Percentiles rank a stretch among this genome's conserved stretches.
Conservation (phyloP, 2,113 vertebrate species). For the Sitta europaea region DNA sequence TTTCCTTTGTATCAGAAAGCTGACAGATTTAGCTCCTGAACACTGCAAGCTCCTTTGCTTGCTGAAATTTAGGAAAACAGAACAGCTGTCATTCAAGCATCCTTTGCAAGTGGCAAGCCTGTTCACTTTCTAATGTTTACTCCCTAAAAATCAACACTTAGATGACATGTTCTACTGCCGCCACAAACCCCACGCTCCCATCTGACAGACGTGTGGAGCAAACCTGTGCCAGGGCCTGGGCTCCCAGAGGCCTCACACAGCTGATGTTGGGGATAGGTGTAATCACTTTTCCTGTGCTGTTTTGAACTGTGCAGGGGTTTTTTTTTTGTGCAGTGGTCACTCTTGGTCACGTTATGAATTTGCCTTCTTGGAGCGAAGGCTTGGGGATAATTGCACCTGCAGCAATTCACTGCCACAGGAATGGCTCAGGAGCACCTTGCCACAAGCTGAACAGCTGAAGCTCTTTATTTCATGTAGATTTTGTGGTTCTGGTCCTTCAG, state of each 20-base stretch:
- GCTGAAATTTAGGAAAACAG: conserved; percentile 12
- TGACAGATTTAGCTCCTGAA: conserved; percentile 36
- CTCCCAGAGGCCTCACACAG: neutral
- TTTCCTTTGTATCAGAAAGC: conserved; percentile 36
- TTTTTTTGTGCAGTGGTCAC: neutral
- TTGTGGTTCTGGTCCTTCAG: neutral
- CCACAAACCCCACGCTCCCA: neutral
- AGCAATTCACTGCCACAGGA: neutral
- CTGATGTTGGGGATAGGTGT: neutral
- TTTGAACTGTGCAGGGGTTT: neutral
- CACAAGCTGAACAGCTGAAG: neutral
- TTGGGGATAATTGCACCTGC: neutral
- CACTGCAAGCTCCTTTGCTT: neutral
- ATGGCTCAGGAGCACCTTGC: neutral
- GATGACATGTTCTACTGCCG: neutral
- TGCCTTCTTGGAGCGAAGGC: neutral
- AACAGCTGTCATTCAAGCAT: conserved; percentile 38
- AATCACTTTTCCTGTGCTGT: neutral
- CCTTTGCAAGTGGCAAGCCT: conserved; percentile 2
- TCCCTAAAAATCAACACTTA: conserved; percentile 12
- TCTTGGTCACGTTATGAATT: neutral
- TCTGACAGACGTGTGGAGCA: neutral
- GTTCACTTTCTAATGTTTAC: conserved; percentile 16
- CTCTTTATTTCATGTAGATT: neutral
- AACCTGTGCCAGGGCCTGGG: neutral